Percentiles rank a stretch among this genome's conserved stretches.
phyloP scores from a whole-genome alignment of 2,888 invertebrate genomes.

The Ellobium chinense region DNA sequence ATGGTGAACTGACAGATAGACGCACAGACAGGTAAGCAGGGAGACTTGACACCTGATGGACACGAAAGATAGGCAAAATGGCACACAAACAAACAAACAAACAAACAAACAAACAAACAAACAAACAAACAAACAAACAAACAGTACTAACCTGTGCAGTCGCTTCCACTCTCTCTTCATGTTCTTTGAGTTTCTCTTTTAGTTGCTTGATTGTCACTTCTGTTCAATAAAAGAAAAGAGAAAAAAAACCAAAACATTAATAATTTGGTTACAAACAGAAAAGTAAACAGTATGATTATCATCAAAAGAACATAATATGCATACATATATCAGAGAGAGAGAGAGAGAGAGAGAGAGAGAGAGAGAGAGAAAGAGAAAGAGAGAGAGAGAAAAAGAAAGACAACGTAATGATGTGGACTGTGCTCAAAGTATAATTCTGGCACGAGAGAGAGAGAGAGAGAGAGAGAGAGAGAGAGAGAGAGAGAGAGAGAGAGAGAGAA shows the following conservation, averaged over 20 bases:
- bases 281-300: no score
- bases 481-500: constrained; percentile 20
- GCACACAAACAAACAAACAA: no score
- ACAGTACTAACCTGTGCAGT: constrained; percentile 76
- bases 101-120: no score
- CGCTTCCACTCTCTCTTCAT: constrained; percentile 80
- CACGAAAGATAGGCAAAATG: no score
- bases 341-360: background rate
- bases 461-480: constrained; percentile 13
- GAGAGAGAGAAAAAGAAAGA: background rate
- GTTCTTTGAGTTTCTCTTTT: constrained; percentile 80
- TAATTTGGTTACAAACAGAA: no score
- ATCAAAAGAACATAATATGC: no score
- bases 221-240: constrained; percentile 56
- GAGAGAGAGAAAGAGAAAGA: constrained; percentile 1
- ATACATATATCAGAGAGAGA: no score
- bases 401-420: background rate
- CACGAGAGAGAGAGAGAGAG: constrained; percentile 6
- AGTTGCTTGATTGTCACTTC: constrained; percentile 81
- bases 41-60: no score
- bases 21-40: no score
- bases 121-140: background rate
- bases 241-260: background rate
- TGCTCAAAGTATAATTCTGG: no score
- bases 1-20: no score